Evolutionary conservation across 2,113 vertebrate species (phyloP).

Genomic region (Tupaia chinensis): DNA sequence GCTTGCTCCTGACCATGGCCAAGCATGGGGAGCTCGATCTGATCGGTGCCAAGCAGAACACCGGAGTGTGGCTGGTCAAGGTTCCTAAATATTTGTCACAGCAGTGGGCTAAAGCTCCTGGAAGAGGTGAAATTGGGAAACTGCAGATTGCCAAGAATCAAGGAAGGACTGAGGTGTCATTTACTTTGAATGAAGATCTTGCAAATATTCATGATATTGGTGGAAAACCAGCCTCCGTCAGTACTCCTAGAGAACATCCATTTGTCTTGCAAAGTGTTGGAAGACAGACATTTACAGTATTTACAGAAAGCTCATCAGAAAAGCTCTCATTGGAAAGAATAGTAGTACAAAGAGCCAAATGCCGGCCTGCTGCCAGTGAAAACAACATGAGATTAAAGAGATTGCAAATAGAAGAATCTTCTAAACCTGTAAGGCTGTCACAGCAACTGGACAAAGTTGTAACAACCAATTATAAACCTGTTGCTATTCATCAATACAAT

Average conservation of each 20-base stretch:
- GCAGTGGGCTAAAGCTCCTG: background rate
- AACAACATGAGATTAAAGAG: background rate
- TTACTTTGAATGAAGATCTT: background rate
- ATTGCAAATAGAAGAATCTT: background rate
- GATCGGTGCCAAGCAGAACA: background rate
- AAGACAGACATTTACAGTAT: background rate
- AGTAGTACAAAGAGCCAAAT: background rate
- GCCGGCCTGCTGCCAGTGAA: background rate
- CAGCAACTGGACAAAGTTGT: background rate
- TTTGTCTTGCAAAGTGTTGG: background rate
- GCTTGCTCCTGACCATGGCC: background rate
- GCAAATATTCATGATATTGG: background rate
- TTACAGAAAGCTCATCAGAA: background rate
- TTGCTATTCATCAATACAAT: background rate
- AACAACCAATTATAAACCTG: background rate
- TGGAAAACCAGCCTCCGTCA: background rate
- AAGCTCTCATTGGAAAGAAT: background rate
- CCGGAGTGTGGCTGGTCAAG: background rate
- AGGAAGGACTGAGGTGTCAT: background rate
- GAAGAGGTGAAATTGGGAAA: background rate
- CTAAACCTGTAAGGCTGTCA: background rate
- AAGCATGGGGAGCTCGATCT: background rate
- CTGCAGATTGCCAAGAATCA: background rate
- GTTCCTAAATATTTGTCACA: background rate
- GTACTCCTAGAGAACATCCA: background rate